Conservation (phyloP, 2,113 vertebrate genomes). For the Chitala chitala region DNA sequence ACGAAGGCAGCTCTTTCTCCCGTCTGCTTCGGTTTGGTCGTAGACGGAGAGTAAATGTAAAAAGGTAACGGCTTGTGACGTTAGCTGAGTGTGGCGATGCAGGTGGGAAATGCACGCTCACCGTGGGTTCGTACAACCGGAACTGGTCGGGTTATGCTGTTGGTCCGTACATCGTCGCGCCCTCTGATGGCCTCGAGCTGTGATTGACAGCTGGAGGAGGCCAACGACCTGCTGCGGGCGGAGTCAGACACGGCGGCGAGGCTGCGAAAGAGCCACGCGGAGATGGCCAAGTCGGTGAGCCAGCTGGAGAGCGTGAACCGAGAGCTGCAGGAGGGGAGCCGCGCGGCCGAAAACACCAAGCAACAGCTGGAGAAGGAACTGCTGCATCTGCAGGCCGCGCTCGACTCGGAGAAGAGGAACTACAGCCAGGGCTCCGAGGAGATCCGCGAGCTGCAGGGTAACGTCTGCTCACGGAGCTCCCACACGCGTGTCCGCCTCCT, state of each 20-base stretch:
- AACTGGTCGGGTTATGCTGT: too few relatives aligned
- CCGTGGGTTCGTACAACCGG: too few relatives aligned
- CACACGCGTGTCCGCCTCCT: too few relatives aligned
- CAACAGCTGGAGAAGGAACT: conserved; percentile 86
- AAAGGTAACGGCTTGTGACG: too few relatives aligned
- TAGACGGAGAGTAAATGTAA: too few relatives aligned
- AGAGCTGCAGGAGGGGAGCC: conserved; percentile 86
- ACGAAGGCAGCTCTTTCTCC: too few relatives aligned
- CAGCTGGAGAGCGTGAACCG: conserved; percentile 85
- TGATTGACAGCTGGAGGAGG: conserved; percentile 79
- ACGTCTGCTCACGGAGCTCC: too few relatives aligned
- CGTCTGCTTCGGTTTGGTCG: too few relatives aligned
- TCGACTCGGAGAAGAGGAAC: conserved; percentile 88
- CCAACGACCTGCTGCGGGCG: conserved; percentile 85
- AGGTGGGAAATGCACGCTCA: too few relatives aligned
- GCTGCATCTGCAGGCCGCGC: conserved; percentile 80
- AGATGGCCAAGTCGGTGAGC: conserved; percentile 82
- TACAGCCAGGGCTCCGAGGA: conserved; percentile 90
- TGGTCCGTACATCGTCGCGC: neutral
- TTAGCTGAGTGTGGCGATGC: too few relatives aligned
- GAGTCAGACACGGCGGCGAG: conserved; percentile 92
- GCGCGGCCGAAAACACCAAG: conserved; percentile 68
- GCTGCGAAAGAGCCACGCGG: conserved; percentile 86
- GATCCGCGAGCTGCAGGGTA: conserved; percentile 93
- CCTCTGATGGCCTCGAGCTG: neutral